Evolutionary conservation across 2,888 invertebrate genomes (phyloP), one percentile per base, ranked within the genome.

Genomic region (Aethes cnicana): DNA sequence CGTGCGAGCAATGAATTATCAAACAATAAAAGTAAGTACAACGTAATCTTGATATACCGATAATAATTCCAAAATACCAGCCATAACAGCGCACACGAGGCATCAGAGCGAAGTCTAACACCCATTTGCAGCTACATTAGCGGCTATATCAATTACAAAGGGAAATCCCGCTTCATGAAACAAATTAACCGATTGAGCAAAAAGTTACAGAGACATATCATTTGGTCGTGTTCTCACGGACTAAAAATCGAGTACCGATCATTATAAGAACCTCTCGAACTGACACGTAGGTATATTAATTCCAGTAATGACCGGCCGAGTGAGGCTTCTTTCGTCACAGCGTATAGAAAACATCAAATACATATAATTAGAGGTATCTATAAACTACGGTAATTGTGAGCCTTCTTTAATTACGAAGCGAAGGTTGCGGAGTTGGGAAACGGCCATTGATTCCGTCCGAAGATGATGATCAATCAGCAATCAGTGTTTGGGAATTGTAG

Each of bases 221-320:
- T 85, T 82, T 78, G 71, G 66, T 62, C 62, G 62, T 73, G 76
- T 86, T 88, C 88, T 87, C 88, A 87, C 88, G 86, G 74, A 72
- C 72, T 74, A 87, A 87, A 86, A 86, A 81, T 80, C 76, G 71
- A 73, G 72, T 78, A 74, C 66, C 76, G 70, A 77, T 84, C 77
- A 86, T 87, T 86, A 85, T 59, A 55, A 61, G 69, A 73, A 85
- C 85, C 86, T 85, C 76, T 78, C 77, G 88, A 88, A 80, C 88
- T 82, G 68, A 81, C 88, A 88, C 88, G 88, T 88, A 86, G 84
- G 75, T 84, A 84, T 87, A 89, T 89, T 89, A 88, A 89, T 89
- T 85, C 88, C 71, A 81, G 72, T 88, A 88, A 89, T 88, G 87
- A 86, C 85, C 74, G 73, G 66, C 64, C 69, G 81, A 80, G 79